A percentile compares a stretch with the other conserved stretches of the same genome.
Conservation (phyloP, 2,888 invertebrate species). For the Zaprionus lineosus region DNA sequence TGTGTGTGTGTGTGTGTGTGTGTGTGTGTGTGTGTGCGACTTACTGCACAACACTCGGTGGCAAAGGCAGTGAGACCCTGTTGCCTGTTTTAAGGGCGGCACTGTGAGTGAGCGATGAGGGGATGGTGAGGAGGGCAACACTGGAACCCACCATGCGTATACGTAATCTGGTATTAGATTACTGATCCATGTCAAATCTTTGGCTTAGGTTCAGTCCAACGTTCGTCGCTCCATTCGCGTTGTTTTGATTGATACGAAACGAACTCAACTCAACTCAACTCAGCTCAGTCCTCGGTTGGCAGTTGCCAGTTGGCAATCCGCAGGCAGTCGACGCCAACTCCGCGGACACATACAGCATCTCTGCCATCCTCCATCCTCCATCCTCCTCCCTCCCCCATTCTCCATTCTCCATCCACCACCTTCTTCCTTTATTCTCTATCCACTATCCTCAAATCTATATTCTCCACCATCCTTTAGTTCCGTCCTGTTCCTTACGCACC, state of each 20-base stretch:
- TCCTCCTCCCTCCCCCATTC: not conserved
- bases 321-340: constrained; percentile 21
- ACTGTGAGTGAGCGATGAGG: constrained; percentile 4
- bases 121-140: constrained; percentile 37
- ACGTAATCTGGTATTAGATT: constrained; percentile 83
- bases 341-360: constrained; percentile 20
- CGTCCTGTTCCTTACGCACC: constrained; percentile 57
- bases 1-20: constrained; percentile 8
- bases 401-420: not conserved
- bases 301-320: constrained; percentile 12
- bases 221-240: constrained; percentile 47
- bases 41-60: constrained; percentile 40
- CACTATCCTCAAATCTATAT: too few relatives aligned
- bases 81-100: constrained; percentile 5
- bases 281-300: constrained; percentile 7
- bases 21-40: constrained; percentile 39
- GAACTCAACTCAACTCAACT: constrained; percentile 15
- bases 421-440: not conserved
- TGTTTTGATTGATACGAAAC: constrained; percentile 77
- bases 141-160: constrained; percentile 78
- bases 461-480: not conserved
- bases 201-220: constrained; percentile 74
- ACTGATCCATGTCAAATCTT: constrained; percentile 83
- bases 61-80: constrained; percentile 12
- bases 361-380: too few relatives aligned